These are phyloP conservation scores for Colaptes auratus DNA, from an alignment of 2,113 vertebrate genomes.

Conservation along the genomic window DNA sequence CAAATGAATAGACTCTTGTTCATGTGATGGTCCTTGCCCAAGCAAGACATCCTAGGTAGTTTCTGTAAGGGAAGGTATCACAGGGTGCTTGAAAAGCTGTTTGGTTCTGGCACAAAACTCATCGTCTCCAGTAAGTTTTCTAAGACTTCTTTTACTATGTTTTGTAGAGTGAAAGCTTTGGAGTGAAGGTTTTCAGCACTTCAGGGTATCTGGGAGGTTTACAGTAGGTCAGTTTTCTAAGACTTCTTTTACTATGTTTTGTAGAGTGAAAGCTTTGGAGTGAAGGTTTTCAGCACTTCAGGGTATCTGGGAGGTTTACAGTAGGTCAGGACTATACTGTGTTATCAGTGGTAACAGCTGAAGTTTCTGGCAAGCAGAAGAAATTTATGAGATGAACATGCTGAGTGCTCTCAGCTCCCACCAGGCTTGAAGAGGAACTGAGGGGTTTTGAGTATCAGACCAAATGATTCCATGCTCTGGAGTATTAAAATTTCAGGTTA, in stretches of 20 bases:
- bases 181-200: not conserved
- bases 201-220: not conserved
- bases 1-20: not conserved
- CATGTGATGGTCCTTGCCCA: not conserved
- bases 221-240: not conserved
- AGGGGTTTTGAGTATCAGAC: not conserved
- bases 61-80: not conserved
- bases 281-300: not conserved
- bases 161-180: not conserved
- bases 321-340: not conserved
- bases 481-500: not conserved
- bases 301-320: not conserved
- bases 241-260: not conserved
- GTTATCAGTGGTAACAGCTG: not conserved
- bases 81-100: fast-evolving
- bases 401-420: not conserved
- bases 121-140: not conserved
- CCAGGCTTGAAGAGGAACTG: not conserved
- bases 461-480: not conserved
- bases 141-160: not conserved
- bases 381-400: not conserved
- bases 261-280: not conserved
- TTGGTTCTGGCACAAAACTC: not conserved
- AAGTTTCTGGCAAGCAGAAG: not conserved
- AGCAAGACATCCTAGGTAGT: not conserved